Evolutionary conservation across 2,888 invertebrate species (phyloP), one percentile per base, ranked within the genome.

Genomic region (Pyrgus malvae): DNA sequence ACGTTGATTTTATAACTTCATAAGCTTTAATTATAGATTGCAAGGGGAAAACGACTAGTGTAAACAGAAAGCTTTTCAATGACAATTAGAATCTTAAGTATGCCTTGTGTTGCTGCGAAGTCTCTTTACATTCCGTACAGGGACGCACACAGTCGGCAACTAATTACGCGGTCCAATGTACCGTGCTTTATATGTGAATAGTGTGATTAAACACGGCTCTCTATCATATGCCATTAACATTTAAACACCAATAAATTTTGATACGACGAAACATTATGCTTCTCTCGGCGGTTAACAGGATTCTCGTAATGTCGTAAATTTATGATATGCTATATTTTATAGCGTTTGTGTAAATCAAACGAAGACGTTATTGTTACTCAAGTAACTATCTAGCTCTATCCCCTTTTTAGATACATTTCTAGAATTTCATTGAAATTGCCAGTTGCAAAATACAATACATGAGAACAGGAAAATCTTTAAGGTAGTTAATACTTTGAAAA

Each of bases 111-210:
- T 37, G 16, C 17, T 8, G 35, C 23, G 23, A 48, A 55, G 45
- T 48, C 35, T 40, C 35, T 41, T 44, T 37, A 54, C 56, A 62
- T 60, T 56, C 41, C 56, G 21, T 23, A 53, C 45, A 44, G 57
- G 41, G 59, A 55, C 60, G 42, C 29, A 48, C 41, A 17, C 14
- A 49, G 55, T 54, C 59, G 57, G 56, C 57, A 55, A 41, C 58
- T 58, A 60, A 62, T 63, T 63, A 61, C 54, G 60, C 51, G 46
- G 44, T 48, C 42, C 46, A 56, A 50, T 57, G 51, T 53, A 42
- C 25, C 50, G 41, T 50, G 35, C 35, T 42, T 35, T 56, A 53
- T 58, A 56, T 44, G 42, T 49, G 46, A 46, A 53, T 48, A 55
- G 37, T 46, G 46, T 54, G 48, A 48, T 55, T 57, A 48, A 48